phyloP scores from a whole-genome alignment of 2,797 vertebrate species.

The Onychomys arenicola region DNA sequence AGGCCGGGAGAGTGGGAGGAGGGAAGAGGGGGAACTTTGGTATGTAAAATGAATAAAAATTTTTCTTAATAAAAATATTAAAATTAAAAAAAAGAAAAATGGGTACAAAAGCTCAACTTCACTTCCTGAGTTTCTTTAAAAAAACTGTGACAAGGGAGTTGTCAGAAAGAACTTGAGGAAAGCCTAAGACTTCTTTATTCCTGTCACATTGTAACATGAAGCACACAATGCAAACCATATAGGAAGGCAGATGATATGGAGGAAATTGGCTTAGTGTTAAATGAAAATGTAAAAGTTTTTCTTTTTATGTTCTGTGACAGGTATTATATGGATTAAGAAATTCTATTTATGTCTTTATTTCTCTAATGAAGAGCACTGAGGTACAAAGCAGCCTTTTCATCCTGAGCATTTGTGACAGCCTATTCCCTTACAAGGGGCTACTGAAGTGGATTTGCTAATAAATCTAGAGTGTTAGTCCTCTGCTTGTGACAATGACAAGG shows the following conservation, averaged over 20 bases:
- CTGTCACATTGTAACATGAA: not conserved
- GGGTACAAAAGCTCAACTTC: not conserved
- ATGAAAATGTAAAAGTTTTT: conserved; percentile 27
- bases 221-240: not conserved
- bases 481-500: not conserved
- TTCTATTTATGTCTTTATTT: conserved; percentile 74
- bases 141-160: not conserved
- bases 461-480: not conserved
- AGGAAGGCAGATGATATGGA: conserved; percentile 25
- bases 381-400: conserved; percentile 77
- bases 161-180: conserved; percentile 8
- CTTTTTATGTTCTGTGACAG: conserved; percentile 53
- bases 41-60: too few relatives aligned
- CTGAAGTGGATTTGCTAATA: conserved; percentile 32
- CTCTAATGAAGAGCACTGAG: conserved; percentile 73
- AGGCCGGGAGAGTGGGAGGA: too few relatives aligned
- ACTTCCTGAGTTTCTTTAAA: not conserved
- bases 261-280: conserved; percentile 74
- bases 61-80: too few relatives aligned
- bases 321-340: conserved; percentile 73
- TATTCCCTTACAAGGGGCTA: conserved; percentile 67
- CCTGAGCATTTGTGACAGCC: conserved; percentile 62
- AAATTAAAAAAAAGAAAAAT: too few relatives aligned
- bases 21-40: too few relatives aligned
- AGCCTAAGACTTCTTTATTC: conserved; percentile 8